Percentiles rank a stretch among this genome's conserved stretches.
Evolutionary conservation across 2,888 invertebrate genomes (phyloP).

Genomic region (Beris chalybata): DNA sequence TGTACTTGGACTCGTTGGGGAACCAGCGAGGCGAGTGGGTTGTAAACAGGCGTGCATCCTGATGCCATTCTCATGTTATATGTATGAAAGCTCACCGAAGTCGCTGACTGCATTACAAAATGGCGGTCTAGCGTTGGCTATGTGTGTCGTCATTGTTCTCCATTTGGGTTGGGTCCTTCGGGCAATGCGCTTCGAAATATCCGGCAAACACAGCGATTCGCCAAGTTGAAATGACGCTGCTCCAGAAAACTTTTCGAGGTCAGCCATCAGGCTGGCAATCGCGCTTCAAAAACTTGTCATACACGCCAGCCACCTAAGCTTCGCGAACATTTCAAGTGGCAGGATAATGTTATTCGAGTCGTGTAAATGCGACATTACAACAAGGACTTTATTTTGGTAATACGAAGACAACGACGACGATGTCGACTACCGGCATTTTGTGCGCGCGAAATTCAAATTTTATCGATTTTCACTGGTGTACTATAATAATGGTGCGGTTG

Average conservation of each 20-base stretch:
- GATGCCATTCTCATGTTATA: constrained; percentile 35
- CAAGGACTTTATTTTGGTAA: neutral
- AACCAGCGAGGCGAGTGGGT: no score
- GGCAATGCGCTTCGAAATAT: neutral
- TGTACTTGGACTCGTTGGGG: no score
- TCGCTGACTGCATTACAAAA: constrained; percentile 44
- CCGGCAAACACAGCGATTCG: neutral
- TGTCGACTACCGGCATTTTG: constrained; percentile 6
- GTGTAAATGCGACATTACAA: neutral
- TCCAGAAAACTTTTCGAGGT: constrained; percentile 32
- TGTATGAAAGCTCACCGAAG: constrained; percentile 41
- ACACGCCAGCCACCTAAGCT: neutral
- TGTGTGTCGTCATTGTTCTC: constrained; percentile 32
- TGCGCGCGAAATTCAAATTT: constrained; percentile 39
- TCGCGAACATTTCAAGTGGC: neutral
- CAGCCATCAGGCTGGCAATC: constrained; percentile 2
- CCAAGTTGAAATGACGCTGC: constrained; percentile 6
- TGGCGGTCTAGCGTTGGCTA: constrained; percentile 40
- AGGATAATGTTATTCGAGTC: neutral
- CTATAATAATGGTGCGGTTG: constrained; percentile 19
- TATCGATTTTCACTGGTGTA: constrained; percentile 33
- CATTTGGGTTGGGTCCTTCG: neutral
- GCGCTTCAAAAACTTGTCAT: neutral
- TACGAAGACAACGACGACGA: neutral
- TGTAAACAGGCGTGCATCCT: neutral